Evolutionary conservation across 2,113 vertebrate genomes (phyloP).

Genomic region (Podocnemis expansa): DNA sequence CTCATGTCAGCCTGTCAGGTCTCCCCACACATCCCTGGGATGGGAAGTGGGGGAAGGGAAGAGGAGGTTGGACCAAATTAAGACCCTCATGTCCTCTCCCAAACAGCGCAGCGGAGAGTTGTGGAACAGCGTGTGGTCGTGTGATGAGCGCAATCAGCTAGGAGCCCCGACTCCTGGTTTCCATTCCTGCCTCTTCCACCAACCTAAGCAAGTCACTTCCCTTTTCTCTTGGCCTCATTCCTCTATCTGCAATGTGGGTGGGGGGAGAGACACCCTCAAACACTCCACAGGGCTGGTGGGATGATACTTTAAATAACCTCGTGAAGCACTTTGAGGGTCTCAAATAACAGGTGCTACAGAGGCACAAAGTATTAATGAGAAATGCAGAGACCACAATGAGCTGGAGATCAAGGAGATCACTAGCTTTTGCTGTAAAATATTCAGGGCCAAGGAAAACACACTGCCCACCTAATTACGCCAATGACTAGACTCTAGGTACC

Average conservation of each 20-base stretch:
- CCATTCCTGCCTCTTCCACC: neutral
- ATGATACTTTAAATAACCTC: neutral
- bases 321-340: neutral
- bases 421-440: neutral
- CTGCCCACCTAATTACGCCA: neutral
- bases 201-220: neutral
- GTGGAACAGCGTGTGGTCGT: neutral
- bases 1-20: neutral
- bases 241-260: neutral
- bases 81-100: neutral
- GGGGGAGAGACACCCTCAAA: neutral
- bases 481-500: neutral
- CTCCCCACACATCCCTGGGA: neutral
- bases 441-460: neutral
- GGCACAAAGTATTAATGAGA: neutral
- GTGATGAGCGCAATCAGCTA: neutral
- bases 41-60: neutral
- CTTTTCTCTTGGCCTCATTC: neutral
- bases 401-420: neutral
- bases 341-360: neutral
- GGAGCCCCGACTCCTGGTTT: neutral
- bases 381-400: neutral
- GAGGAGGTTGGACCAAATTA: neutral
- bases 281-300: neutral
- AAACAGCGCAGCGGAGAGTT: neutral